Evolutionary conservation across 1,140 invertebrate genomes (phyloP).

Genomic region (Sarcophaga peregrina): DNA sequence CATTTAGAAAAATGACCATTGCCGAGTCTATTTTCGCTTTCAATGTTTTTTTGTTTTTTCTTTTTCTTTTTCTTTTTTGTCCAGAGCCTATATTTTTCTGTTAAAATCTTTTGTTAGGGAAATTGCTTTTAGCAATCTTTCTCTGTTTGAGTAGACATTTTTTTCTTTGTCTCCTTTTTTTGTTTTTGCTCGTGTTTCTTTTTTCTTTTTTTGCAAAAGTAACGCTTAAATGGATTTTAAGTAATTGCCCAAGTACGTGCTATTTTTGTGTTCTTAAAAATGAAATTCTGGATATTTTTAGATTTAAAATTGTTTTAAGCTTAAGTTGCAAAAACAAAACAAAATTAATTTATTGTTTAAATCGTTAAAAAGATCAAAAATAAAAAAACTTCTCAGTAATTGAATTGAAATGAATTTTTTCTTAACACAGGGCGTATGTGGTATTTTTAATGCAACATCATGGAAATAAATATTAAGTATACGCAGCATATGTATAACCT

Average conservation of each 20-base stretch:
- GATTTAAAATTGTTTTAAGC: not conserved
- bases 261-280: not conserved
- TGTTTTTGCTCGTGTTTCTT: not conserved
- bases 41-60: not conserved
- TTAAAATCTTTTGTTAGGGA: not conserved
- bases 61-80: too few relatives aligned
- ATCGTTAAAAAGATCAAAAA: too few relatives aligned
- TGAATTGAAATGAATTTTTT: too few relatives aligned
- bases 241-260: not conserved
- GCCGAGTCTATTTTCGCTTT: too few relatives aligned
- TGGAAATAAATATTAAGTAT: not conserved
- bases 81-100: not conserved
- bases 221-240: slow-evolving; percentile 15
- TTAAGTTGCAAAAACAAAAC: too few relatives aligned
- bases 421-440: not conserved
- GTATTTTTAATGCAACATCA: not conserved
- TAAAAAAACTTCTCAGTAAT: too few relatives aligned
- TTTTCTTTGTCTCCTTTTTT: too few relatives aligned
- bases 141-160: too few relatives aligned
- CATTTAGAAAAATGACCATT: slow-evolving; percentile 3
- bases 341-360: too few relatives aligned
- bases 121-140: not conserved
- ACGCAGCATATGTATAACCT: not conserved
- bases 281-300: not conserved
- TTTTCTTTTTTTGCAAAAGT: not conserved